Evolutionary conservation across 2,797 vertebrate genomes (phyloP), one percentile per base, ranked within the genome.

Genomic region (Lacerta agilis): DNA sequence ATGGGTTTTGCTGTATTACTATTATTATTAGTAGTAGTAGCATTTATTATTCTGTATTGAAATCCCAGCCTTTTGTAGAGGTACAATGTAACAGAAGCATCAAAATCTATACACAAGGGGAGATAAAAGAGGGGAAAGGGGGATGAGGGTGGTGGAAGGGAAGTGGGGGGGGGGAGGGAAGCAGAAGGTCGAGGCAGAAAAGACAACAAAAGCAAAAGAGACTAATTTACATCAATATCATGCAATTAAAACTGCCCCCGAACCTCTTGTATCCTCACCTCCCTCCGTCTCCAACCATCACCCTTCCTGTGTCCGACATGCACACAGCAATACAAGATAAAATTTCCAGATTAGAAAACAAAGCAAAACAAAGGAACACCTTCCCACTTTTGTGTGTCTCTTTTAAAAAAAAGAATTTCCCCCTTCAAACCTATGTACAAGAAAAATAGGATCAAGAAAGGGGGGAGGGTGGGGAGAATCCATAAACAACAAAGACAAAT

Each of bases 201-300:
- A 93, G 93, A 95, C 96, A 96, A 96, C 93, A 33, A 96, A 94
- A 96, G 96, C 97, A 96, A 97, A 97, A 97, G 96, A 97, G 96
- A 97, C 97, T 97, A 96, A 96, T 96, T 97, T 97, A 97, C 98
- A 97, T 97, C 96, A 97, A 97, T 97, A 98, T 98, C 98, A 98
- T 98, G 98, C 98, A 98, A 98, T 98, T 97, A 97, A 97, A 98
- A 97, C 94, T 93, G 95, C 95, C 95, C 94, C 94, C 92, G 73
- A 72, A 82, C 91, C 92, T 95, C 91, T 93, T 93, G 90, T 94
- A 88, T 93, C 94, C 94, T 94, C 91, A 91, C 93, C 92, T 78
- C 90, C 92, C 91, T 92, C 92, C 89, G 87, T 93, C 87, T 94
- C 95, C 93, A 92, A 78, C 94, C 92, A 90, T 97, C 96, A 92